Evolutionary conservation across 1,140 invertebrate genomes (phyloP).

Genomic region (Saccostrea echinata): DNA sequence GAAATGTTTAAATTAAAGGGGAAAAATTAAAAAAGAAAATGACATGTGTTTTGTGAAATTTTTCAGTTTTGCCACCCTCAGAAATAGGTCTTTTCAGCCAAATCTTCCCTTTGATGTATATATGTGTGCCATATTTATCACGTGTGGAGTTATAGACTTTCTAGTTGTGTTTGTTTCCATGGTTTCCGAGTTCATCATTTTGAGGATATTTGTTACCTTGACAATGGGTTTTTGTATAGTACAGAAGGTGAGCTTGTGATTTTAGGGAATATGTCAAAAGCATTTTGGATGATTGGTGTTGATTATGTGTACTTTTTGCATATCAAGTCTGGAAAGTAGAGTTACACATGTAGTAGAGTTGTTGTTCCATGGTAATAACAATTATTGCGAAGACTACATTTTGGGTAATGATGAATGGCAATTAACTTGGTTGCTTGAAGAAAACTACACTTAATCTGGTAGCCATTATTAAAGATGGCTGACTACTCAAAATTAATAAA

Average conservation of each 20-base stretch:
- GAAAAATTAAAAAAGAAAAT: background rate
- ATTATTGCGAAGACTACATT: background rate
- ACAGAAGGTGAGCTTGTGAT: constrained; percentile 34
- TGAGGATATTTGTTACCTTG: constrained; percentile 36
- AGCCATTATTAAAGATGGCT: constrained; percentile 34
- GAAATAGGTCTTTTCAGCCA: constrained; percentile 28
- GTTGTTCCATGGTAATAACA: constrained; percentile 5
- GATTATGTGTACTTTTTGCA: background rate
- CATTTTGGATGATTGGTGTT: constrained; percentile 5
- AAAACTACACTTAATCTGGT: background rate
- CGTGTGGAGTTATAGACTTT: constrained; percentile 27
- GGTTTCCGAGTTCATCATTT: constrained; percentile 32
- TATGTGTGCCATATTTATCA: constrained; percentile 34
- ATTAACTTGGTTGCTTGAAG: constrained; percentile 27
- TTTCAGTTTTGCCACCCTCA: constrained; percentile 34
- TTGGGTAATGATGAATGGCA: background rate
- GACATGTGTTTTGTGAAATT: constrained; percentile 28
- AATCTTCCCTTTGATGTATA: constrained; percentile 19
- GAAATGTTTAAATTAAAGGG: background rate
- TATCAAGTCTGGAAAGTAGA: constrained; percentile 22
- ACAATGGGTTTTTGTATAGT: constrained; percentile 29
- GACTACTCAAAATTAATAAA: background rate
- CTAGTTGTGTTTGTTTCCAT: constrained; percentile 37
- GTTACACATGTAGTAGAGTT: background rate
- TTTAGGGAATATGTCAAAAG: background rate